phyloP scores from a whole-genome alignment of 2,113 vertebrate genomes.

The Eublepharis macularius region DNA sequence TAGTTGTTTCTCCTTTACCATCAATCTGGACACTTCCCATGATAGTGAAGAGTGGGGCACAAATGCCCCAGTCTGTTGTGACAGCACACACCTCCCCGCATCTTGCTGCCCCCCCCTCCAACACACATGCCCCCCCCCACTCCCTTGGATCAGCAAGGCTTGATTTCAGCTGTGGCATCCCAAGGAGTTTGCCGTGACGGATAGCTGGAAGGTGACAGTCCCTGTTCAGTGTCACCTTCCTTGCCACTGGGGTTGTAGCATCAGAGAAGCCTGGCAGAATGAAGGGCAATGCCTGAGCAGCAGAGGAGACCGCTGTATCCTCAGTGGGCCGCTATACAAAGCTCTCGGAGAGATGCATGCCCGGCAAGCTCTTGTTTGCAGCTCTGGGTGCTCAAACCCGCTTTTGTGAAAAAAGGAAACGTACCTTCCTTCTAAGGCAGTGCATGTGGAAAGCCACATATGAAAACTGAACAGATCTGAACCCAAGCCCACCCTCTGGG shows the following conservation, averaged over 20 bases:
- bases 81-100: background rate
- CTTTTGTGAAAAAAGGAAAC: background rate
- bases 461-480: too few species aligned
- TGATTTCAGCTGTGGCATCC: background rate
- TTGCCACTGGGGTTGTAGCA: accelerated
- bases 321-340: accelerated
- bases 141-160: background rate
- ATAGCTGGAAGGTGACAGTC: background rate
- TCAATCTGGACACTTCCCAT: background rate
- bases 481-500: too few species aligned
- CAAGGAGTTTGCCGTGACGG: background rate
- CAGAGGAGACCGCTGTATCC: accelerated
- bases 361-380: background rate
- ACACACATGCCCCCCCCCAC: background rate
- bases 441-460: too few species aligned
- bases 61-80: accelerated
- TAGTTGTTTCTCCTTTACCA: background rate
- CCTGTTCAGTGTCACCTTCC: accelerated
- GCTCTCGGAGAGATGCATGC: accelerated
- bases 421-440: background rate
- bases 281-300: accelerated
- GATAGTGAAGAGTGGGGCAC: background rate
- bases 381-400: background rate
- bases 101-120: background rate
- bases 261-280: background rate